Percentiles rank a stretch among this genome's conserved stretches.
These are phyloP conservation scores for Aphaenogaster floridana DNA, from an alignment of 1,140 invertebrate species.

Conservation along the genomic window DNA sequence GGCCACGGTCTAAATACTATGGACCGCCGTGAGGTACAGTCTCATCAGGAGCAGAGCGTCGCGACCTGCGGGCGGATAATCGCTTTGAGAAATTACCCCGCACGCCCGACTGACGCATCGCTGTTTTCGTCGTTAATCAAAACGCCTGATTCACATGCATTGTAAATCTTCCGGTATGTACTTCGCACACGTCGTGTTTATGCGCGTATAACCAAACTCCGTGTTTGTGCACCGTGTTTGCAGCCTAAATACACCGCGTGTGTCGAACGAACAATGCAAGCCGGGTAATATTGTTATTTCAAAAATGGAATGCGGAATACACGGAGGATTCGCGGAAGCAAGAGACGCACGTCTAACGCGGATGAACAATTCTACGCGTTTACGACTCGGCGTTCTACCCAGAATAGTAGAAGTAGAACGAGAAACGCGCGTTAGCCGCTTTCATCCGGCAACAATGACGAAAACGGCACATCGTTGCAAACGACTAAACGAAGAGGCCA, in stretches of 20 bases:
- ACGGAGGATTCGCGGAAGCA: background rate
- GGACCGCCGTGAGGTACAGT: conserved; percentile 71
- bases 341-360: conserved; percentile 8
- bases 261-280: background rate
- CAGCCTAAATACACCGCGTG: conserved; percentile 27
- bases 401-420: conserved; percentile 21
- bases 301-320: background rate
- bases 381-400: background rate
- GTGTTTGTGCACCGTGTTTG: background rate
- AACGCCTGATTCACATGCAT: conserved; percentile 51
- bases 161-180: conserved; percentile 53
- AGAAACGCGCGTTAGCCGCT: conserved; percentile 61
- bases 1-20: conserved; percentile 78
- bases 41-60: conserved; percentile 63
- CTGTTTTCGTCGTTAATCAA: conserved; percentile 63
- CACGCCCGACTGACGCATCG: conserved; percentile 58
- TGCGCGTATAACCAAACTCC: background rate
- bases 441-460: conserved; percentile 67
- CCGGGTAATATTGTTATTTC: background rate
- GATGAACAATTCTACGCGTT: conserved; percentile 40
- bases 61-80: conserved; percentile 69
- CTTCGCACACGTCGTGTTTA: conserved; percentile 36
- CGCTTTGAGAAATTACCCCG: conserved; percentile 67
- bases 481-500: conserved; percentile 55
- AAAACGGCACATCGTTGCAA: conserved; percentile 63